Evolutionary conservation across 2,888 invertebrate genomes (phyloP), one percentile per base, ranked within the genome.

Genomic region (Drosophila kuntzei): DNA sequence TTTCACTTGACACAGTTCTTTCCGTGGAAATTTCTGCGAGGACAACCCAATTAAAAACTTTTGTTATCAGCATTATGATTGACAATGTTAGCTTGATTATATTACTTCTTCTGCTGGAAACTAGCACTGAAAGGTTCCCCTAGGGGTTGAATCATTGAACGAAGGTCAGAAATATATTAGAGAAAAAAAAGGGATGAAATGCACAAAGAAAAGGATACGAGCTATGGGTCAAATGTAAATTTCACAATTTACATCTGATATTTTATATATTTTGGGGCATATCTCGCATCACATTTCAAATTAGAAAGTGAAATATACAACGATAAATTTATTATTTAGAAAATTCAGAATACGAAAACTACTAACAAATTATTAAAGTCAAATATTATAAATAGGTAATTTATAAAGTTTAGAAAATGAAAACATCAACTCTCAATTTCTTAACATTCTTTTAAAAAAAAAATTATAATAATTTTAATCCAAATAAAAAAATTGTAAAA

Each of bases 21-120:
- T 34, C 22, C 46, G 34, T 18, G 18, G 29, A 37, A 51, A 22
- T 32, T 27, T 25, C 41, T 18, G 32, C 25, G 57, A 22, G 39
- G 69, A 57, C 79, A 79, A 85, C 79, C 88, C 86, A 83, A 87
- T 83, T 83, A 87, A 85, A 81, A 87, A 79, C 69, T 83, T 82
- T 85, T 85, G 70, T 79, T 71, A 81, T 76, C 75, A 57, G 46
- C 73, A 66, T 50, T 55, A 54, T 68, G 66, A 69, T 62, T 69
- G 64, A 27, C 59, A 77, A 77, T 81, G 70, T 61, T 62, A 76
- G 73, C 63, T 84, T 87, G 82, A 79, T 85, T 87, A 79, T 55
- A 78, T 75, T 61, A 54, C 18, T 20, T 20, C 25, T 47, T 49
- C 22, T 29, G 57, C 50, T 22, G n/a, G 6, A 9, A 66, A 71